Conservation (phyloP, 1,140 invertebrate genomes). For the Doryteuthis pealeii region DNA sequence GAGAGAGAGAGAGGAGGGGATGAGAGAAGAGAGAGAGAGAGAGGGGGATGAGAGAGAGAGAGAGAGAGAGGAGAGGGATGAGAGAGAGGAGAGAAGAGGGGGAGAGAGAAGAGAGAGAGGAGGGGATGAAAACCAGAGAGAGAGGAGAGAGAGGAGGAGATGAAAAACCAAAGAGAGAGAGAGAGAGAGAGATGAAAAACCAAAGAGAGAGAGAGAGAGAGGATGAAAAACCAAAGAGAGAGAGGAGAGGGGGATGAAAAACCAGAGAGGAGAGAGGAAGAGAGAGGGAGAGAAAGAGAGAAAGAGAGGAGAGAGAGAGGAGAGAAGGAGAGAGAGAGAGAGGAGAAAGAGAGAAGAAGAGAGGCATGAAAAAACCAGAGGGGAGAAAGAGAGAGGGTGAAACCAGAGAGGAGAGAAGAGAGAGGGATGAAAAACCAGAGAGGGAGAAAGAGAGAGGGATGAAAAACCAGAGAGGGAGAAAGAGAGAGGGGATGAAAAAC, state of each 20-base stretch:
- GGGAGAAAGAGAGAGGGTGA: not conserved
- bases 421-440: not conserved
- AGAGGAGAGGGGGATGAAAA: not conserved
- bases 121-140: not conserved
- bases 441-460: not conserved
- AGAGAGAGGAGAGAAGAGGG: not conserved
- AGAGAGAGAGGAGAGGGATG: not conserved
- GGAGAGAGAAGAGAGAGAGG: too few species aligned
- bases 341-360: not conserved
- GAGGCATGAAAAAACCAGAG: not conserved
- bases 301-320: not conserved
- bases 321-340: not conserved
- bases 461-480: constrained; percentile 1
- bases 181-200: not conserved
- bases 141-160: too few species aligned
- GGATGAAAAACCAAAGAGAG: too few species aligned
- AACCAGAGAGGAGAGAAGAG: not conserved
- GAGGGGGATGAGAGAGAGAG: not conserved
- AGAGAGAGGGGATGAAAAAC: not conserved
- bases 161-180: not conserved
- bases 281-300: too few species aligned
- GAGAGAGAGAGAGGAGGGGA: not conserved
- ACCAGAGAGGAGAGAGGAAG: too few species aligned
- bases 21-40: constrained; percentile 4
- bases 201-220: not conserved